These are phyloP conservation scores for Hybognathus amarus DNA, from an alignment of 2,797 vertebrate species.

Conservation along the genomic window DNA sequence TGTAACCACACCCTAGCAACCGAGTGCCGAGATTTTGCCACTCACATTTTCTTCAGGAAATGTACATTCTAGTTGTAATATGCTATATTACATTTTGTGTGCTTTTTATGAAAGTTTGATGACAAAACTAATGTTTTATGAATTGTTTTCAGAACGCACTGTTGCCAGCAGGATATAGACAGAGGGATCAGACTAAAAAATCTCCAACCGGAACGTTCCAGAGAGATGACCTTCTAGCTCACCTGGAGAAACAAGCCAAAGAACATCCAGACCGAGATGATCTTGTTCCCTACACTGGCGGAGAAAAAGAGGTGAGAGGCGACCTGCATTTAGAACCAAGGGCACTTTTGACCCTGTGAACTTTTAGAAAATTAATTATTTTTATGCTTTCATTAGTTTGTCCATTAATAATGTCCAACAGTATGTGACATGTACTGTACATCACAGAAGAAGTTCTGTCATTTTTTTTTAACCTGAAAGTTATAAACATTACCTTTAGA, in stretches of 20 bases:
- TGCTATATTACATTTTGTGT: not conserved
- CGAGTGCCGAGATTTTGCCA: no score
- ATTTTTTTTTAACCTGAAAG: not conserved
- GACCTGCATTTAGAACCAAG: not conserved
- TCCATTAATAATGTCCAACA: not conserved
- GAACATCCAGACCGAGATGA: constrained; percentile 93
- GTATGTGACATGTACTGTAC: not conserved
- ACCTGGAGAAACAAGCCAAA: constrained; percentile 96
- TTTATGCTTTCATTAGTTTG: not conserved
- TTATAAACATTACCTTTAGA: not conserved
- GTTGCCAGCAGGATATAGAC: constrained; percentile 91
- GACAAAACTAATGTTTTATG: not conserved
- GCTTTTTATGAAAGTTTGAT: not conserved
- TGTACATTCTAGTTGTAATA: no score
- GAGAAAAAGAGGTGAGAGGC: constrained; percentile 92
- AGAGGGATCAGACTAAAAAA: constrained; percentile 97
- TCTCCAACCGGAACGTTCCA: constrained; percentile 90
- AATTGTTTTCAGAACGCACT: constrained; percentile 83
- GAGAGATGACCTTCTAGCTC: constrained; percentile 92
- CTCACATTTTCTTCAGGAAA: no score
- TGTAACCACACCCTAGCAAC: no score
- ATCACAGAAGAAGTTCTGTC: not conserved
- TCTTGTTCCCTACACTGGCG: constrained; percentile 93
- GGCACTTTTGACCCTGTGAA: not conserved
- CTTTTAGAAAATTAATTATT: no score